Base-by-base conservation (phyloP, 2,888 invertebrate genomes). In the Rhimphoctona megacephalus region DNA sequence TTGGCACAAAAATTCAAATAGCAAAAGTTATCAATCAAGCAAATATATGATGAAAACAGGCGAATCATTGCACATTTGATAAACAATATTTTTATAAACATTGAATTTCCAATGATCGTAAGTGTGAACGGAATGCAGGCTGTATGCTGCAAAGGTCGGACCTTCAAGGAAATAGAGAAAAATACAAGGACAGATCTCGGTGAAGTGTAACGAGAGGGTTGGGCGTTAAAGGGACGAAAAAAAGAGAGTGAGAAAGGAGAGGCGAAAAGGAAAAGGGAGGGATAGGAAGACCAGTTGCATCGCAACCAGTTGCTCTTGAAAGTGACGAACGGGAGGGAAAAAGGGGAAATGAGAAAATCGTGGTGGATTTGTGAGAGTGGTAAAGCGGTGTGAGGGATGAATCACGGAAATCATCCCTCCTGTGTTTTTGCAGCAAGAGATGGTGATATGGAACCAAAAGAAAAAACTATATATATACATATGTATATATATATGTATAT, bases 281-380 rank as follows among this genome's bases (percentile, higher is more conserved):
- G 36, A 78, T 46, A 49, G 64, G 67, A 78, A 81, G 89, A 92
- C 92, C 90, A 92, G 92, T 92, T 92, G 92, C 92, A 91, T 90
- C 90, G 90, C 92, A 91, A 92, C 92, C 90, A 92, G 92, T 92
- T 92, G 92, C 92, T 91, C 81, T 61, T 30, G 70, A 77, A 76
- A 54, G 70, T 61, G 46, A 64, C 64, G 49, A 49, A 83, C 74
- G 80, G 73, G 81, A 43, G 30, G 39, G 67, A n/a, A 52, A 54
- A 54, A 33, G 74, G 54, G 64, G 74, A 36, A 72, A 43, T 14
- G 85, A 74, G 39, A 64, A 80, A 81, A 66, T 73, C 22, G 72
- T 80, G 39, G 49, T 43, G 66, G 66, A 43, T 80, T 73, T 54
- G 64, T 17, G 73, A 73, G 66, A 54, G 73, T 72, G 64, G 52